phyloP scores from a whole-genome alignment of 1,140 invertebrate genomes.

The Acromyrmex echinatior region DNA sequence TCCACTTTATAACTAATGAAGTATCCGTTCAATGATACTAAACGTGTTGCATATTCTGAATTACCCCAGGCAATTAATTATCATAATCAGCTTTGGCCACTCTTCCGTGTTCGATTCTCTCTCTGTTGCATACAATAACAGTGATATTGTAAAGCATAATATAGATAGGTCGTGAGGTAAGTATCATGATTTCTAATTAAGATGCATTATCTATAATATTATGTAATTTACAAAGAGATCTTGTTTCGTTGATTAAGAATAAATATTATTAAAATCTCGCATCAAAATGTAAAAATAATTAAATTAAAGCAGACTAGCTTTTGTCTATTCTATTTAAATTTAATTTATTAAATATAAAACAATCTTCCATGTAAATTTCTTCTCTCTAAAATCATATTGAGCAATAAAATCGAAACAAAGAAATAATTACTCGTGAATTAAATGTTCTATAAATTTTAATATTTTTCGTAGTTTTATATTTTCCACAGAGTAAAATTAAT shows the following conservation, averaged over 20 bases:
- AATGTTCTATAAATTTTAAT: background rate
- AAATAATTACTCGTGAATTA: background rate
- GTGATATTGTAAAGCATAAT: background rate
- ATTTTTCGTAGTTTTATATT: background rate
- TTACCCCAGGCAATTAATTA: conserved; percentile 71
- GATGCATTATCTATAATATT: background rate
- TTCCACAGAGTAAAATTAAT: background rate
- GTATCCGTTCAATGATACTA: conserved; percentile 56
- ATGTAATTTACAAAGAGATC: background rate
- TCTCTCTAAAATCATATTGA: background rate
- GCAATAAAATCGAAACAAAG: background rate
- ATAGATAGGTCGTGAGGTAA: background rate
- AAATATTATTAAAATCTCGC: background rate
- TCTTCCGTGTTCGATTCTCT: conserved; percentile 55
- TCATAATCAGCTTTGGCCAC: conserved; percentile 69
- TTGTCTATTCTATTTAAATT: background rate
- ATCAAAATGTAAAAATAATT: background rate
- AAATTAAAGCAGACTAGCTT: background rate
- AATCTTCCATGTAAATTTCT: background rate
- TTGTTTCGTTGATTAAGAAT: background rate
- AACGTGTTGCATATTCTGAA: conserved; percentile 39
- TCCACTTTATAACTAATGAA: conserved; percentile 56
- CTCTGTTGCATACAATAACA: conserved; percentile 5
- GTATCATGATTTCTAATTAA: background rate
- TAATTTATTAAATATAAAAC: background rate